phyloP scores from a whole-genome alignment of 30 jellyfish, hydroid and myxozoan genomes.

The Aurelia aurita complex sp. Pacific region DNA sequence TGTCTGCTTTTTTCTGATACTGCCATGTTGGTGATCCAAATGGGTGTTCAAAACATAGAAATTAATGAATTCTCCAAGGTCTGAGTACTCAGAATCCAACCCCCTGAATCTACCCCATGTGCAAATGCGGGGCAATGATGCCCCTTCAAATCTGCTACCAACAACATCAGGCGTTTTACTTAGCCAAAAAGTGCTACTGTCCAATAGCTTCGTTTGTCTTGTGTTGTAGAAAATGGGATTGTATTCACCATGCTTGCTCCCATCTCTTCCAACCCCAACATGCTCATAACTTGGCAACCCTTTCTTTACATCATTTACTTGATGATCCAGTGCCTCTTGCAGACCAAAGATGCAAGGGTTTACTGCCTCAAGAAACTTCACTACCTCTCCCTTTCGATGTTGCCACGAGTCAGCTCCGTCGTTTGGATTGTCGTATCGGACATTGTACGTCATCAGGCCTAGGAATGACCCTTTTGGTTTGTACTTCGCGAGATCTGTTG shows the following conservation, averaged over 20 bases:
- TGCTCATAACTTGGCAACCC: conserved; percentile 7
- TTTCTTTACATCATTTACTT: conserved; percentile 15
- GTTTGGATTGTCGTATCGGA: conserved; percentile 21
- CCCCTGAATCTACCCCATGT: conserved; percentile 33
- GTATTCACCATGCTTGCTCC: conserved; percentile 22
- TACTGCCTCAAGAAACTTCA: conserved; percentile 5
- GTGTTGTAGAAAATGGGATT: conserved; percentile 35
- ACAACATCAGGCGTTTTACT: conserved; percentile 14
- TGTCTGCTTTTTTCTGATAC: conserved; percentile 4
- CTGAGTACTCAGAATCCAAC: neutral
- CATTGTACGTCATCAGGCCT: conserved; percentile 11
- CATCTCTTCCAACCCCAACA: conserved; percentile 28
- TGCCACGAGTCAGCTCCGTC: conserved; percentile 36
- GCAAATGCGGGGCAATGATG: conserved; percentile 26
- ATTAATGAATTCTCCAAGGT: neutral
- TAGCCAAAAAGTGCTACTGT: conserved; percentile 37
- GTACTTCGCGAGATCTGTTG: conserved; percentile 9
- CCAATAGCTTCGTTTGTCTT: neutral
- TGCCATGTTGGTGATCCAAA: conserved; percentile 2
- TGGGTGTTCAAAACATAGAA: conserved; percentile 35
- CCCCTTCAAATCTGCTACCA: conserved; percentile 32
- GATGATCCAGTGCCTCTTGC: conserved; percentile 35
- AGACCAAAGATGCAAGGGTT: conserved; percentile 16
- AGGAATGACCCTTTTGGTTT: neutral
- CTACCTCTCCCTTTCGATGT: conserved; percentile 18